A percentile compares a stretch with the other conserved stretches of the same genome.
Evolutionary conservation across 2,113 vertebrate species (phyloP).

Genomic region (Argyrosomus japonicus): DNA sequence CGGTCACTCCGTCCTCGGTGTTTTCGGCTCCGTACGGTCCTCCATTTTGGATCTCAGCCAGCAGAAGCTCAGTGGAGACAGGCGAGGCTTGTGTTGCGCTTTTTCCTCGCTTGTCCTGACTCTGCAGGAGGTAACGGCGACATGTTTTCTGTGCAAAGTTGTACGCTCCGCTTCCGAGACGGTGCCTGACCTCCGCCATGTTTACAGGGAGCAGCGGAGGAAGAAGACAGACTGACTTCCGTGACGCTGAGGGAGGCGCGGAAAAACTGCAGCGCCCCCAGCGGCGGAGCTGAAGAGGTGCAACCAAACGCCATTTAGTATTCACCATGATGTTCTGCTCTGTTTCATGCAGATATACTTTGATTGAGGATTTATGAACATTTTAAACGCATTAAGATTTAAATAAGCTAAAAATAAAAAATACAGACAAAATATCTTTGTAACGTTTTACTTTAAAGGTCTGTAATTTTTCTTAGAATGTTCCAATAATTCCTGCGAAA

Average conservation of each 20-base stretch:
- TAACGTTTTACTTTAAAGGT: too few species aligned
- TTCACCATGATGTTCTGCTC: too few species aligned
- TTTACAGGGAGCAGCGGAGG: conserved; percentile 8
- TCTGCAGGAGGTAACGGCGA: not conserved
- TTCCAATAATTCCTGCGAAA: too few species aligned
- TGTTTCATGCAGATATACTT: too few species aligned
- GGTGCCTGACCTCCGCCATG: conserved; percentile 78
- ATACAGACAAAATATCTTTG: too few species aligned
- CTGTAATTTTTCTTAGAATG: too few species aligned
- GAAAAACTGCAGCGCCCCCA: conserved; percentile 15
- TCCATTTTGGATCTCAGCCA: not conserved
- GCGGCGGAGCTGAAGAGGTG: not conserved
- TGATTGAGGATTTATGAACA: too few species aligned
- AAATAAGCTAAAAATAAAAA: too few species aligned
- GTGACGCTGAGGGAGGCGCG: fast-evolving
- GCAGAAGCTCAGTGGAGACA: not conserved
- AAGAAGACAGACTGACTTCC: not conserved
- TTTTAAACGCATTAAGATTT: too few species aligned
- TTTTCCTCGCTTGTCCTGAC: fast-evolving
- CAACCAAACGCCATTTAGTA: too few species aligned
- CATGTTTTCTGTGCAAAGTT: conserved; percentile 7
- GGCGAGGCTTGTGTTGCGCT: fast-evolving
- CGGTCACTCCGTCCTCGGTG: not conserved
- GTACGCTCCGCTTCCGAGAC: conserved; percentile 8
- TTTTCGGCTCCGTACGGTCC: not conserved